Evolutionary conservation across 2,888 invertebrate genomes (phyloP).

Genomic region (Drosophila formosana): DNA sequence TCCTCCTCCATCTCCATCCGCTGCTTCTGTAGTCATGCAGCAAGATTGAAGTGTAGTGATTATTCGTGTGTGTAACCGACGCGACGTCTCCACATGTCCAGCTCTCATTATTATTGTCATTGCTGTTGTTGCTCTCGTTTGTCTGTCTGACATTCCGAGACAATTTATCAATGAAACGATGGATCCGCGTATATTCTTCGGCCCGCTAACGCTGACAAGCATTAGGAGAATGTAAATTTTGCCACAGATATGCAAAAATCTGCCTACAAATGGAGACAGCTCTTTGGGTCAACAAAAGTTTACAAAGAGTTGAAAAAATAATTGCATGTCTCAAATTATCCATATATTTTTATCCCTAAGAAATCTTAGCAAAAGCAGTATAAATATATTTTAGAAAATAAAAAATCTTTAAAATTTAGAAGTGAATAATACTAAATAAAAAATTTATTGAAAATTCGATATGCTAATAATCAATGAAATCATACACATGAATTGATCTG

Average conservation of each 20-base stretch:
- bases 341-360: too few relatives aligned
- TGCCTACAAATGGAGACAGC: conserved; percentile 29
- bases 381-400: too few relatives aligned
- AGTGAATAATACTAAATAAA: too few relatives aligned
- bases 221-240: conserved; percentile 63
- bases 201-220: conserved; percentile 20
- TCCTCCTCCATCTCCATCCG: not conserved
- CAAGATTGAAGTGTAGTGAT: conserved; percentile 77
- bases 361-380: too few relatives aligned
- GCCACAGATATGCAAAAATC: conserved; percentile 47
- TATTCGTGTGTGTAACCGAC: conserved; percentile 51
- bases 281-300: conserved; percentile 42
- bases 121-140: conserved; percentile 37
- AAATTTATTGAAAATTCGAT: too few relatives aligned
- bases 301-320: conserved; percentile 15
- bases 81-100: conserved; percentile 56
- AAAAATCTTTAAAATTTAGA: not conserved
- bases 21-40: conserved; percentile 4
- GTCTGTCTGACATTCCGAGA: conserved; percentile 36
- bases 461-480: not conserved
- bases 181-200: conserved; percentile 48
- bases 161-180: conserved; percentile 81
- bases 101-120: conserved; percentile 34
- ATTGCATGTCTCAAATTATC: not conserved
- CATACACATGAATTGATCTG: not conserved